These are phyloP conservation scores for Sminthopsis crassicaudata DNA, from an alignment of 2,113 vertebrate genomes.

Conservation along the genomic window DNA sequence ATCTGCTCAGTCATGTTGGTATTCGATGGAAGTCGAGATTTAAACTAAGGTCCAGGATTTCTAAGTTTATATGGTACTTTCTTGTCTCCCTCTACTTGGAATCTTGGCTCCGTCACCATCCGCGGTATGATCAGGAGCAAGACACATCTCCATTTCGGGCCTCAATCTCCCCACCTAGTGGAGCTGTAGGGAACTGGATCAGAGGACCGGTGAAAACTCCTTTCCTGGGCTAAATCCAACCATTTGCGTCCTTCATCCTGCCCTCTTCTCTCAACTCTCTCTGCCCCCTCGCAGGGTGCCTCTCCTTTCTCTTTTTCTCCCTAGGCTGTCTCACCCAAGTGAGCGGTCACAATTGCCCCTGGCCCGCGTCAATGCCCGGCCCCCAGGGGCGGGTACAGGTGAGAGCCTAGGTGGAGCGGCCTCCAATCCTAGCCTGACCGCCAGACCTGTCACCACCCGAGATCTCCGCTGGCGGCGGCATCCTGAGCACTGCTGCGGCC, in stretches of 20 bases:
- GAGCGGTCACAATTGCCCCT: slow-evolving; percentile 53
- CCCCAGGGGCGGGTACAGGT: background rate
- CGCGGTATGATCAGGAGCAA: background rate
- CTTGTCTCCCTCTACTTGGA: background rate
- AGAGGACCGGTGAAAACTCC: background rate
- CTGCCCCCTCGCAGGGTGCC: background rate
- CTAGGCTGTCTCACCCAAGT: background rate
- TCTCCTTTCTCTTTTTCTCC: background rate
- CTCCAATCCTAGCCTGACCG: background rate
- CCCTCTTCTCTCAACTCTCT: too few species aligned
- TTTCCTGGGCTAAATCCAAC: background rate
- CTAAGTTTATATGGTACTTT: background rate
- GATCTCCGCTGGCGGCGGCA: background rate
- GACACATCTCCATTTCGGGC: background rate
- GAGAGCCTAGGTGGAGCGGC: background rate
- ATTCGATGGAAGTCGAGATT: background rate
- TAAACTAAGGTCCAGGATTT: background rate
- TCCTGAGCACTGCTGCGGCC: background rate
- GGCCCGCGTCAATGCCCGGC: slow-evolving; percentile 36
- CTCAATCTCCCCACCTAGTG: background rate
- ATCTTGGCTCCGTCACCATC: background rate
- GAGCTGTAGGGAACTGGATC: background rate
- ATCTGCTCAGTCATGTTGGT: background rate
- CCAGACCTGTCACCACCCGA: background rate
- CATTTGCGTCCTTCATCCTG: background rate